Percentiles rank a stretch among this genome's conserved stretches.
These are phyloP conservation scores for Oscheius sp. DNA, from an alignment of 2,888 invertebrate species.

Conservation along the genomic window DNA sequence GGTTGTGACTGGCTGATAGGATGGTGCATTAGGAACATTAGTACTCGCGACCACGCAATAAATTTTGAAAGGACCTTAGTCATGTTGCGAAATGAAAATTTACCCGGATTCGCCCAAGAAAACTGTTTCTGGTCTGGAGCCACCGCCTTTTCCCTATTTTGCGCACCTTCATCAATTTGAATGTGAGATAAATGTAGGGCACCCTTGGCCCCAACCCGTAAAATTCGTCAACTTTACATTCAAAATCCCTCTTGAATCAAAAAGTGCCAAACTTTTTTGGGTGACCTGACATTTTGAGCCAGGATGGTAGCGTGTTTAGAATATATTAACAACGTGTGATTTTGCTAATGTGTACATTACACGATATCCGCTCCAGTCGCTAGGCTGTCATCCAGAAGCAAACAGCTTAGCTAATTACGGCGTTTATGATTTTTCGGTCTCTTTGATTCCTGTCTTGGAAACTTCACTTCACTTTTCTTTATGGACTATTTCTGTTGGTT, in stretches of 20 bases:
- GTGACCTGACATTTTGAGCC: too few relatives aligned
- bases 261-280: background rate
- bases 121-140: background rate
- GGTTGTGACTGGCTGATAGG: background rate
- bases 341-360: slow-evolving; percentile 30
- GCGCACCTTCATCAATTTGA: too few relatives aligned
- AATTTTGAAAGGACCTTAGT: background rate
- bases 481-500: background rate
- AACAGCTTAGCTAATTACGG: background rate
- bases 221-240: background rate
- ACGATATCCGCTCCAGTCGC: slow-evolving; percentile 16
- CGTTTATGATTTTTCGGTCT: background rate
- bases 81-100: too few relatives aligned
- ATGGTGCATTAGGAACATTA: slow-evolving; percentile 24
- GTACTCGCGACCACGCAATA: slow-evolving; percentile 22
- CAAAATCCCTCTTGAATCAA: background rate
- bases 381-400: background rate
- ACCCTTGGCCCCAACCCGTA: too few relatives aligned
- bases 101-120: too few relatives aligned
- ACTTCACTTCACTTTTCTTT: background rate
- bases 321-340: slow-evolving; percentile 16
- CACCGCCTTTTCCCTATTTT: too few relatives aligned
- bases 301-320: background rate
- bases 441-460: too few relatives aligned
- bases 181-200: too few relatives aligned